Conservation (phyloP, 2,888 invertebrate species). For the Arrhopalites spinosus region DNA sequence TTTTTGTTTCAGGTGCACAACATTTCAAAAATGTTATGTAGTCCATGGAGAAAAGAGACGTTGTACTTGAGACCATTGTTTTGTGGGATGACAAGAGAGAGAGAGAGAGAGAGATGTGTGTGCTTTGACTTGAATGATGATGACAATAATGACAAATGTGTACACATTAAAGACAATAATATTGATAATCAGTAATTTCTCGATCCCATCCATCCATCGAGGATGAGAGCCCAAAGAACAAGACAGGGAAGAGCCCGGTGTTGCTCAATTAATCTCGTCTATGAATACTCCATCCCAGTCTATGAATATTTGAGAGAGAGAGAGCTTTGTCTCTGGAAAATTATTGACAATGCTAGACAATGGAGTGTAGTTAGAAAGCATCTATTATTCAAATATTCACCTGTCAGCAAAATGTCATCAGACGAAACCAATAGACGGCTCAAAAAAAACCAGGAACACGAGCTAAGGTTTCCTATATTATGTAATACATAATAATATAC, state of each 20-base stretch:
- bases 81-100: not conserved
- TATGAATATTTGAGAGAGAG: constrained; percentile 17
- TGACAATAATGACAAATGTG: too few species aligned
- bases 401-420: constrained; percentile 27
- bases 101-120: not conserved
- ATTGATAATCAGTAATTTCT: not conserved
- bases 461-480: too few species aligned
- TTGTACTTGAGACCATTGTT: not conserved
- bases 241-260: not conserved
- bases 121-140: not conserved
- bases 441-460: too few species aligned
- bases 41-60: too few species aligned
- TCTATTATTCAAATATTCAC: constrained; percentile 30
- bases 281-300: too few species aligned
- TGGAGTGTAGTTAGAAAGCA: not conserved
- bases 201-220: not conserved
- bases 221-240: too few species aligned
- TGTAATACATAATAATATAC: too few species aligned
- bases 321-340: constrained; percentile 10
- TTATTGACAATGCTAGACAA: constrained; percentile 21
- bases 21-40: too few species aligned
- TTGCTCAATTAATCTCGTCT: constrained; percentile 26
- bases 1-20: too few species aligned
- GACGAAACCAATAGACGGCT: not conserved
- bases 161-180: not conserved